Conservation (phyloP, 2,888 invertebrate species). For the Hymenopus coronatus region DNA sequence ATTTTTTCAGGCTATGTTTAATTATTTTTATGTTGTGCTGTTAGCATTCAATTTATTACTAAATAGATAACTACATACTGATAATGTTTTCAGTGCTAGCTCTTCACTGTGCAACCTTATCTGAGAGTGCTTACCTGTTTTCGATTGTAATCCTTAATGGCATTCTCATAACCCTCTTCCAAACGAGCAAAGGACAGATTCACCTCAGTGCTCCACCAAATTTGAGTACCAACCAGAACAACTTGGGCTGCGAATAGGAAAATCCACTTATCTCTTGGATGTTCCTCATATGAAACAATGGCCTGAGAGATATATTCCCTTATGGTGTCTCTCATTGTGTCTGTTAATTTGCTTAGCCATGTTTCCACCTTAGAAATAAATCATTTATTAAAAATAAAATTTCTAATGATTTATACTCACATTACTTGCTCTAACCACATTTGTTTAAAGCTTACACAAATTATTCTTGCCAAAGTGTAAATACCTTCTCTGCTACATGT, state of each 20-base stretch:
- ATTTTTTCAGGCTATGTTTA: no score
- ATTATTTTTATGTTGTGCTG: no score
- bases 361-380: conserved; percentile 66
- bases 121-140: conserved; percentile 57
- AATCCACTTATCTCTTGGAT: conserved; percentile 86
- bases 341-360: conserved; percentile 86
- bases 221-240: conserved; percentile 87
- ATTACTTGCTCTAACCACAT: no score
- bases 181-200: conserved; percentile 84
- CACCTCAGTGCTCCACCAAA: conserved; percentile 95
- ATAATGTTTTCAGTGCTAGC: no score
- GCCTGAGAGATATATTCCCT: conserved; percentile 71
- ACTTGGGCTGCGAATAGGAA: conserved; percentile 91
- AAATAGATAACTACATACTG: no score
- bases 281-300: conserved; percentile 81
- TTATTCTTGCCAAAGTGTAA: no score
- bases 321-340: conserved; percentile 75
- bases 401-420: no score
- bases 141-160: conserved; percentile 87
- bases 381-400: not conserved
- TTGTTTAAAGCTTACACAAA: no score
- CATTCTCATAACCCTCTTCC: conserved; percentile 86
- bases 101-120: no score
- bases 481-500: no score
- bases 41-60: no score